Base-by-base conservation (phyloP, 1,140 invertebrate genomes). In the Leptinotarsa lineolata region DNA sequence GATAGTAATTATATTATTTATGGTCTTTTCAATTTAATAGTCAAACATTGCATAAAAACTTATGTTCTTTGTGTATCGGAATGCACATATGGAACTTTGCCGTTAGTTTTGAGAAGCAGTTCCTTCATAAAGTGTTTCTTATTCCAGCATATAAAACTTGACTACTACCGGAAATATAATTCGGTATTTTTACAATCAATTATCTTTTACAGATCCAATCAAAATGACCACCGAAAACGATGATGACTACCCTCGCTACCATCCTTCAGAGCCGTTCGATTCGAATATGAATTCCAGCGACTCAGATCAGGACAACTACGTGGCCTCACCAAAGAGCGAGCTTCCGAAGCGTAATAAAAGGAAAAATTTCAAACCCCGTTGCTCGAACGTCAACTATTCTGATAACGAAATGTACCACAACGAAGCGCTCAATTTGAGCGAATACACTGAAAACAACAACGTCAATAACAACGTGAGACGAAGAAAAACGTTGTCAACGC, bases 361-460 rank as follows among this genome's bases (percentile, higher is more conserved):
- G 67, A 91, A 91, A 80, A 90, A 91, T 81, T 91, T 91, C 83
- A 89, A 90, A 78, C 90, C 90, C 0, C 82, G 89, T 73, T 89
- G 88, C 79, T 87, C 88, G 60, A 90, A 90, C 54, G 90, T 89
- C 59, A 82, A 87, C 4, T 84, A 86, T 12, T 86, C 86, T 70
- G 81, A 83, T 45, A 85, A 85, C 24, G 86, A 85, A 68, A 84
- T 85, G 11, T 85, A 85, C 72, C 79, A 83, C 45, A 86, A 86
- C 22, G 85, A 85, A 68, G 82, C 78, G 12, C 70, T 80, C 15
- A 84, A 86, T 71, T 83, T 85, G 74, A 84, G 83, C 66, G 82
- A 86, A 60, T 80, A 78, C 74, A 80, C 75, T 45, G 84, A 85
- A 70, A 86, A 86, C 72, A 80, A 88, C 44, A 86, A 88, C 74